Conservation (phyloP, 2,113 vertebrate genomes). For the Danionella cerebrum region DNA sequence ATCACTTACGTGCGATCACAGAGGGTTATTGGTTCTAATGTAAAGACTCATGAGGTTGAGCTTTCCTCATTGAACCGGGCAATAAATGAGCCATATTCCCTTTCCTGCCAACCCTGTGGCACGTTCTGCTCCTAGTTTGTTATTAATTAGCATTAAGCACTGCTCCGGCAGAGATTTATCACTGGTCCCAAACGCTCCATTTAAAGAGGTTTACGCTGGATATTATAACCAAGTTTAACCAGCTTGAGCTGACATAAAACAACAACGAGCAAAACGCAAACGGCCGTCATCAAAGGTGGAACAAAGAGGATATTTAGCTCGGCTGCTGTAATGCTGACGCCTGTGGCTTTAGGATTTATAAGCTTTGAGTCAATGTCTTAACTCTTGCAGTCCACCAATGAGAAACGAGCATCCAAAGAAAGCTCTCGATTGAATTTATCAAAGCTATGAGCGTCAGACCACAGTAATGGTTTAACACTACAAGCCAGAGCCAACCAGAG, state of each 20-base stretch:
- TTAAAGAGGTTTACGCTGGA: slow-evolving; percentile 57
- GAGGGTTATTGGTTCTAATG: slow-evolving; percentile 52
- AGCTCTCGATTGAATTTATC: too few species aligned
- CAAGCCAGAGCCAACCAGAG: too few species aligned
- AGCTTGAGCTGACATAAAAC: slow-evolving; percentile 52
- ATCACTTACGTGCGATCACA: slow-evolving; percentile 47
- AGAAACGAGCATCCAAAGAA: too few species aligned
- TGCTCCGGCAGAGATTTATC: slow-evolving; percentile 47
- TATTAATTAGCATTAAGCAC: slow-evolving; percentile 59
- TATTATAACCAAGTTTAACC: slow-evolving; percentile 49
- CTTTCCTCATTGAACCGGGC: slow-evolving; percentile 52
- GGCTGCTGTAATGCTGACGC: slow-evolving; percentile 44
- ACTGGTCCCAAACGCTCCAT: slow-evolving; percentile 52
- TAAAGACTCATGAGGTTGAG: slow-evolving; percentile 50
- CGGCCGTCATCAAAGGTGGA: slow-evolving; percentile 60
- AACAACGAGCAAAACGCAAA: slow-evolving; percentile 48
- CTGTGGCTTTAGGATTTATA: slow-evolving; percentile 47
- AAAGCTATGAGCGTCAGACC: not conserved
- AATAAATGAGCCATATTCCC: slow-evolving; percentile 53
- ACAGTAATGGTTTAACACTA: too few species aligned
- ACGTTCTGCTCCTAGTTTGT: slow-evolving; percentile 53
- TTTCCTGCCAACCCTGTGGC: slow-evolving; percentile 42
- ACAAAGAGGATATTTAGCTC: slow-evolving; percentile 54
- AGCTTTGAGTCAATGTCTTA: slow-evolving; percentile 32
- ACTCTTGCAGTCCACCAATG: slow-evolving; percentile 11